Base-by-base conservation (phyloP, 2,113 vertebrate species). In the Cavia aperea region DNA sequence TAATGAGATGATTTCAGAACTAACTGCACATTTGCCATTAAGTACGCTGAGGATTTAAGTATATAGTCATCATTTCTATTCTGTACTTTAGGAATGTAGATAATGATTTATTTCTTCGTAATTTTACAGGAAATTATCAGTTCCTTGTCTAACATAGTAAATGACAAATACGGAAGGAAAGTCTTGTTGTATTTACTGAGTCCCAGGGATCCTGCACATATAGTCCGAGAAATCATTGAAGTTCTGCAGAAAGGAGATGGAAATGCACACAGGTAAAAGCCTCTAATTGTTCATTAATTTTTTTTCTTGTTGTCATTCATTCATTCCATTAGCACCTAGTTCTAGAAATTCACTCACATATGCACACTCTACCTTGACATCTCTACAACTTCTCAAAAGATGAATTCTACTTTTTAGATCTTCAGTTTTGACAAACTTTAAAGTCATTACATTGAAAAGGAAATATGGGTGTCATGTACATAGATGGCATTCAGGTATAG, bases 151-250 rank as follows among this genome's bases (percentile, higher is more conserved):
- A 97, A 97, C 83, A 97, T 99, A 92, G 96, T 99, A 95, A 95
- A 97, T 75, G 99, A 99, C 93, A 99, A 99, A 95, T 98, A 99
- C 1, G 99, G 99, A 39, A 99, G 98, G 95, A 99, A 99, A 94
- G 98, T 99, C 26, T 90, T 99, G 11, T 66, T 99, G 91, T 99
- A 99, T 94, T 97, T 99, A 77, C 97, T 99, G 66, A 99, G 98
- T 92, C 98, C 98, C 86, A 98, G 99, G 96, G 98, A 99, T 93
- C 98, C 98, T 1, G 98, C 98, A 29, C 98, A 99, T 96, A 98
- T 98, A 24, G 97, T 99, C 88, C 98, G 98, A 7, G 99, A 99
- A 97, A 99, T 99, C 95, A 98, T 99, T 93, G 97, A 97, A 60
- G 97, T 99, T 95, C 97, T 99, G 56, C 97, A 98, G 87, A 97